Evolutionary conservation across 2,888 invertebrate genomes (phyloP).

Genomic region (Eudasyphora cyanicolor): DNA sequence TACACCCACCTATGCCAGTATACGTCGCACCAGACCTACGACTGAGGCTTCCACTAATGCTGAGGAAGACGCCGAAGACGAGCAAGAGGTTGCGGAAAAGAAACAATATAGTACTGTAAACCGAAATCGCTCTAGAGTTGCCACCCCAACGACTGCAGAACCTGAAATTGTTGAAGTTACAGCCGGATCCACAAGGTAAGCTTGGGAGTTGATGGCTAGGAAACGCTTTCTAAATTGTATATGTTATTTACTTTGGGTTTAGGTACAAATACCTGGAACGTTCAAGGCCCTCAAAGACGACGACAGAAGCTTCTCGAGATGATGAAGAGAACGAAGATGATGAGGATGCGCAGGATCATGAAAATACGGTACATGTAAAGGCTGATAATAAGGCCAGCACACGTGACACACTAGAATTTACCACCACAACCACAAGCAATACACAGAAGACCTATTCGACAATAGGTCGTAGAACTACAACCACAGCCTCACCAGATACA

Average conservation of each 20-base stretch:
- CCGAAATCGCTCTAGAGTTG: slow-evolving; percentile 70
- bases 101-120: slow-evolving; percentile 74
- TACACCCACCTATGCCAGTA: slow-evolving; percentile 86
- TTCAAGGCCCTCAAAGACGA: slow-evolving; percentile 73
- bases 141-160: slow-evolving; percentile 64
- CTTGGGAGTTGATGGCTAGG: neutral
- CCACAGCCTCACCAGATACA: slow-evolving; percentile 69
- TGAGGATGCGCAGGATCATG: slow-evolving; percentile 69
- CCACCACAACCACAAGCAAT: slow-evolving; percentile 33
- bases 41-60: slow-evolving; percentile 79
- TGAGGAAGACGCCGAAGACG: slow-evolving; percentile 32
- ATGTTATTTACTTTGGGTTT: neutral
- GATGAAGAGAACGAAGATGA: slow-evolving; percentile 69
- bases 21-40: slow-evolving; percentile 84
- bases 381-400: slow-evolving; percentile 71
- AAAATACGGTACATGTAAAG: slow-evolving; percentile 77
- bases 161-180: slow-evolving; percentile 51
- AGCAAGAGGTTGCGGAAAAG: slow-evolving; percentile 62
- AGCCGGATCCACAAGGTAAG: slow-evolving; percentile 71
- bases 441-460: slow-evolving; percentile 74
- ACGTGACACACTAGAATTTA: slow-evolving; percentile 71
- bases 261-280: slow-evolving; percentile 78
- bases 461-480: slow-evolving; percentile 77
- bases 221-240: too few relatives aligned
- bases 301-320: slow-evolving; percentile 66